Evolutionary conservation across 1,140 invertebrate species (phyloP).

Genomic region (Drosophila nikananu): DNA sequence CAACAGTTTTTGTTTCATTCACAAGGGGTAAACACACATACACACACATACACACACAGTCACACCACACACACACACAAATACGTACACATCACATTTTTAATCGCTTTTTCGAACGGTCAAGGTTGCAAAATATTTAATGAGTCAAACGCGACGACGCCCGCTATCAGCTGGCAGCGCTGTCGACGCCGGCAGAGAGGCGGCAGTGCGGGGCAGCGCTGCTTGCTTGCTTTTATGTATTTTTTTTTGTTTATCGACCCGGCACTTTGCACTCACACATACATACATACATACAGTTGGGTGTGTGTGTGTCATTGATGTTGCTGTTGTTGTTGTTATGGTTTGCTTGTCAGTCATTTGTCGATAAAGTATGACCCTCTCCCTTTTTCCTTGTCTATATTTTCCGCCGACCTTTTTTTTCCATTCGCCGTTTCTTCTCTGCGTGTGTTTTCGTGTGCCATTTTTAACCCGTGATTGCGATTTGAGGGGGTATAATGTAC

Average conservation of each 20-base stretch:
- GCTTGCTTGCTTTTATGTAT: slow-evolving; percentile 25
- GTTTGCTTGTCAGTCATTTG: slow-evolving; percentile 16
- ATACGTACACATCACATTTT: slow-evolving; percentile 51
- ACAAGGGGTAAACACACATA: slow-evolving; percentile 22
- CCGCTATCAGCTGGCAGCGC: slow-evolving; percentile 64
- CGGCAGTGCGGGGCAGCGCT: slow-evolving; percentile 2
- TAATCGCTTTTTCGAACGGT: slow-evolving; percentile 83
- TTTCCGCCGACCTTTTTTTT: slow-evolving; percentile 9
- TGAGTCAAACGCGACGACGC: slow-evolving; percentile 74
- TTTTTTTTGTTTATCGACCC: slow-evolving; percentile 71
- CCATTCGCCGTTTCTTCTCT: slow-evolving; percentile 6
- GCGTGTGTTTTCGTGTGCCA: slow-evolving; percentile 11
- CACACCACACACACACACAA: slow-evolving; percentile 14
- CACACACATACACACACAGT: slow-evolving; percentile 8
- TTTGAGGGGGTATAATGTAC: not conserved
- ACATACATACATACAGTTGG: not conserved
- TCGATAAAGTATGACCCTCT: slow-evolving; percentile 2
- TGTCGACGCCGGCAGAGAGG: slow-evolving; percentile 24
- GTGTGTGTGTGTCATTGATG: slow-evolving; percentile 23
- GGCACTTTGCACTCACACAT: slow-evolving; percentile 40
- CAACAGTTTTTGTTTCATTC: slow-evolving; percentile 42
- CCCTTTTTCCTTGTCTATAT: slow-evolving; percentile 6
- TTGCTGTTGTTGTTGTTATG: slow-evolving; percentile 19
- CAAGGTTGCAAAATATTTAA: slow-evolving; percentile 84
- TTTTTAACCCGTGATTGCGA: slow-evolving; percentile 25